phyloP scores from a whole-genome alignment of 2,888 invertebrate genomes.

The Laothoe populi region DNA sequence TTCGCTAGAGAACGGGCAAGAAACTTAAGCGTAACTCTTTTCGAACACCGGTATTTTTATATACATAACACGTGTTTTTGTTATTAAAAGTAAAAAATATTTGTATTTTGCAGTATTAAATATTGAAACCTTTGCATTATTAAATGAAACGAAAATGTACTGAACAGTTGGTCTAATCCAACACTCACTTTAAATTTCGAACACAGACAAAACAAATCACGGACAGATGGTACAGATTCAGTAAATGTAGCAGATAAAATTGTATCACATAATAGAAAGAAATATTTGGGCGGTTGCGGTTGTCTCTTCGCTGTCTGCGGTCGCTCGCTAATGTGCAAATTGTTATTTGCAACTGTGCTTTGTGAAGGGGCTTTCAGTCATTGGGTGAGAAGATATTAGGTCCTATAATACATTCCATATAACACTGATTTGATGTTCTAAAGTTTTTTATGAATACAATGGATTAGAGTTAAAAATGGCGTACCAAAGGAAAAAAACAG shows the following conservation, averaged over 20 bases:
- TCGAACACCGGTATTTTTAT: too few species aligned
- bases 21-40: too few species aligned
- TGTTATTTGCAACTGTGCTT: slow-evolving; percentile 10
- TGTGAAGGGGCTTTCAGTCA: not conserved
- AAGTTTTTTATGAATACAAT: not conserved
- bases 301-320: not conserved
- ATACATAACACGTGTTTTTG: too few species aligned
- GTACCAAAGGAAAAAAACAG: too few species aligned
- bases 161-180: not conserved
- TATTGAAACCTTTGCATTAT: too few species aligned
- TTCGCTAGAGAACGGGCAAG: too few species aligned
- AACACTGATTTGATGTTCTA: not conserved
- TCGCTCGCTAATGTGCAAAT: slow-evolving; percentile 8
- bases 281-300: not conserved
- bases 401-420: not conserved
- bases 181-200: not conserved
- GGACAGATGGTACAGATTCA: not conserved
- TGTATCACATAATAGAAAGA: slow-evolving; percentile 6
- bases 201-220: not conserved
- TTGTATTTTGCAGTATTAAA: too few species aligned
- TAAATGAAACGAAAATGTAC: too few species aligned
- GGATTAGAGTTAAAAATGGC: too few species aligned
- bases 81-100: too few species aligned
- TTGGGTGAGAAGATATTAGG: not conserved
- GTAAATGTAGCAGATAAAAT: not conserved